These are phyloP conservation scores for Smutsia temminckii DNA, from an alignment of 2,797 vertebrate genomes.

Conservation along the genomic window DNA sequence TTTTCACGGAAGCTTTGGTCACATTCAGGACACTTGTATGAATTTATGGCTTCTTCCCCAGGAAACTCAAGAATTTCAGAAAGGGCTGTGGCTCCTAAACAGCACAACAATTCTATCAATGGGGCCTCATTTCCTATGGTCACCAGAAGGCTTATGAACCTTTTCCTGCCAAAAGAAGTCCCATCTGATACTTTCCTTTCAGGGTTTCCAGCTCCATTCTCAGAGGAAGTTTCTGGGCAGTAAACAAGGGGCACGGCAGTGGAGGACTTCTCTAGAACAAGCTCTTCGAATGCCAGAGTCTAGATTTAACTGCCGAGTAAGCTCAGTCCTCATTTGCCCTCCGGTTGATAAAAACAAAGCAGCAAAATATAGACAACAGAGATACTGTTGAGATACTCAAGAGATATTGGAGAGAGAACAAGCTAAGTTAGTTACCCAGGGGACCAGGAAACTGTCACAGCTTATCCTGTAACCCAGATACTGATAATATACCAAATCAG, in stretches of 20 bases:
- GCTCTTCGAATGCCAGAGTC: conserved; percentile 32
- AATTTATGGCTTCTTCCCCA: conserved; percentile 48
- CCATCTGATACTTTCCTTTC: conserved; percentile 18
- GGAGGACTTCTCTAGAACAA: conserved; percentile 39
- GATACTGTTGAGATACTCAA: background rate
- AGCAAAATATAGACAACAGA: conserved; percentile 42
- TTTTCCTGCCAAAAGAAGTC: conserved; percentile 33
- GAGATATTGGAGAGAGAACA: background rate
- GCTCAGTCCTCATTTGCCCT: conserved; percentile 35
- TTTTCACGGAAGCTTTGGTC: conserved; percentile 55
- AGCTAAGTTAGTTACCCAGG: conserved; percentile 22
- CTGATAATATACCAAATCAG: background rate
- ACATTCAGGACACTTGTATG: conserved; percentile 51
- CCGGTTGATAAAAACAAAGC: conserved; percentile 65
- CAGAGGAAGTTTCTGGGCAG: conserved; percentile 39
- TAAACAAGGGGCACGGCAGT: background rate
- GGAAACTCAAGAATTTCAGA: conserved; percentile 64
- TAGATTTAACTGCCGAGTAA: conserved; percentile 33
- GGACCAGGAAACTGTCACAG: background rate
- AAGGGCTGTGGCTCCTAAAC: conserved; percentile 61
- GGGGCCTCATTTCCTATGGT: conserved; percentile 66
- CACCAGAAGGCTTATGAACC: conserved; percentile 61
- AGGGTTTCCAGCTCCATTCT: background rate
- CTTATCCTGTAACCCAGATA: background rate
- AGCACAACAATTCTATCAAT: conserved; percentile 51